Evolutionary conservation across 2,888 invertebrate genomes (phyloP).

Genomic region (Acrocyrtus sp.): DNA sequence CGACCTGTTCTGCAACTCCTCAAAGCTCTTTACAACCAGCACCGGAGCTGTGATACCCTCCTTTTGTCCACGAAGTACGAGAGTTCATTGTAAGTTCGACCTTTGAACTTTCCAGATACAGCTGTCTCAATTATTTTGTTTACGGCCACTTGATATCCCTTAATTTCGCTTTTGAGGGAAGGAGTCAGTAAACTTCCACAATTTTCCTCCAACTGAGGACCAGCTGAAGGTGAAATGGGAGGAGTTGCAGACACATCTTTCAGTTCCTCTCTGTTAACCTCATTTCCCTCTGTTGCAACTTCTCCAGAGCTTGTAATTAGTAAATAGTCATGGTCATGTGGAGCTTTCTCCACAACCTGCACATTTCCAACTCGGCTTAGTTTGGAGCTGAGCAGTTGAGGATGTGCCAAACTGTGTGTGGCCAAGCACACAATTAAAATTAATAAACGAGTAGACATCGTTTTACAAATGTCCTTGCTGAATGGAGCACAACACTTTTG

Average conservation of each 20-base stretch:
- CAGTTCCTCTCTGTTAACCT: neutral
- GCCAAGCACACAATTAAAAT: no score
- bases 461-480: no score
- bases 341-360: neutral
- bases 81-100: conserved; percentile 65
- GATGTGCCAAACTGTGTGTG: no score
- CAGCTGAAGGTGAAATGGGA: neutral
- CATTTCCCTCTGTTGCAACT: neutral
- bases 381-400: no score
- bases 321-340: neutral
- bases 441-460: no score
- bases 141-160: conserved; percentile 69
- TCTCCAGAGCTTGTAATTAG: neutral
- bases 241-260: neutral
- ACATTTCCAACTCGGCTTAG: no score
- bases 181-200: conserved; percentile 33
- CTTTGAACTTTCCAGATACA: conserved; percentile 70
- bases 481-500: no score
- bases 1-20: conserved; percentile 48
- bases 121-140: conserved; percentile 70
- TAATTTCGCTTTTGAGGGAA: conserved; percentile 72
- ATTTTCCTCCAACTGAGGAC: neutral
- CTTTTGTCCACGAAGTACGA: conserved; percentile 64
- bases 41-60: conserved; percentile 59
- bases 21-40: conserved; percentile 59